Evolutionary conservation across 2,113 vertebrate species (phyloP), one percentile per base, ranked within the genome.

Genomic region (Bettongia penicillata): DNA sequence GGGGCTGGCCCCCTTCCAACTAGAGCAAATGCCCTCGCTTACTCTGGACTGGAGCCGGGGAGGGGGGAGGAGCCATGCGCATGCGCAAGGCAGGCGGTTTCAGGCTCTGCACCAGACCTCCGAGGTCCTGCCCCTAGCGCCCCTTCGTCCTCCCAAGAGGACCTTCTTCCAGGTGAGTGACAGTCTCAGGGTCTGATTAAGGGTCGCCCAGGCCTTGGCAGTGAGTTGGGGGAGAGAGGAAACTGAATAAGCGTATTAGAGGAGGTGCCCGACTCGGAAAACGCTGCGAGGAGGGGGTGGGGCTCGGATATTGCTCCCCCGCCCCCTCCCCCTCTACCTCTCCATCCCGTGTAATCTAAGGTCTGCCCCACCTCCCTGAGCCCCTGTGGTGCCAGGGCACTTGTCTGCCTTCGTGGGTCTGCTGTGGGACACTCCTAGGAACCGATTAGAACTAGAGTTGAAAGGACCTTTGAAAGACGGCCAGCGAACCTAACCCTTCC

Each of bases 61-160:
- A 7, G 3, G 31, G 37, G 16, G 7, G 37, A 84, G 19, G 68
- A 23, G n/a, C 19, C 68, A 22, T 8, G n/a, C 68, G 68, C 68
- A 84, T 84, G 68, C 68, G 68, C 68, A 23, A 19, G 68, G 2
- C 16, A 8, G 16, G 37, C 37, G 9, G 37, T 84, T 84, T n/a
- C 68, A 68, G 68, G 14, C 37, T n/a, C 37, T 43, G 68, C 37
- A 84, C 5, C 16, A n/a, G 31, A 8, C 16, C 16, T 84, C 19
- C 7, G n/a, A 84, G 68, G 19, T 84, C 19, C 16, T 22, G 2
- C 68, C 68, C 68, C 16, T 14, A 14, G 12, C 10, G 2, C 28
- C 3, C 0, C 28, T 0, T 2, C 3, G 37, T 8, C 19, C 1
- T 43, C 37, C 0, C 37, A 1, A 7, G 14, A n/a, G 19, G n/a